These are phyloP conservation scores for Sogatella furcifera DNA, from an alignment of 1,140 invertebrate genomes.

Conservation along the genomic window DNA sequence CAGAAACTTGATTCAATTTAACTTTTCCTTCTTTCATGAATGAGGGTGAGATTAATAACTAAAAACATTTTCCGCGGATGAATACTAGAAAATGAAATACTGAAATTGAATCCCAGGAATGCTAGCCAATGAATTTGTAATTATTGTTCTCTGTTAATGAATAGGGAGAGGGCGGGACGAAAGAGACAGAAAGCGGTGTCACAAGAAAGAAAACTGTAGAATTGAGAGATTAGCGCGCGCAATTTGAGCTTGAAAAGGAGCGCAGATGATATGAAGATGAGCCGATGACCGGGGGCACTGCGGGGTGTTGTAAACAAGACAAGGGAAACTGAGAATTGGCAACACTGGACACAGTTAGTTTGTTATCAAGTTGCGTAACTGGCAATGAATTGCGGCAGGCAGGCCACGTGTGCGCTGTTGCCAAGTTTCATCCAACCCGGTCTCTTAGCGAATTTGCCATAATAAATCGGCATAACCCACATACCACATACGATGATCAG, in stretches of 20 bases:
- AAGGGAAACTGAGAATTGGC: background rate
- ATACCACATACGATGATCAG: too few relatives aligned
- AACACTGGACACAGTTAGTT: conserved; percentile 14
- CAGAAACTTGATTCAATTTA: too few relatives aligned
- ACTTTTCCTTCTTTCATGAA: too few relatives aligned
- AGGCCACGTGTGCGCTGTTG: conserved; percentile 10
- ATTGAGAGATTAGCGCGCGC: background rate
- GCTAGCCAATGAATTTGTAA: too few relatives aligned
- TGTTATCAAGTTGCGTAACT: conserved; percentile 14
- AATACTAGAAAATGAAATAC: too few relatives aligned
- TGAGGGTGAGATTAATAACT: too few relatives aligned
- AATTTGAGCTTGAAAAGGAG: background rate
- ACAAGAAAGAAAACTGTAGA: background rate
- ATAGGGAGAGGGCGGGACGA: background rate
- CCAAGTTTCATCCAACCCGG: conserved; percentile 25
- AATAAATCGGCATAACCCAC: background rate
- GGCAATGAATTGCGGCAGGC: conserved; percentile 20
- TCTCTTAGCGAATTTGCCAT: conserved; percentile 6
- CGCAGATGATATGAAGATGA: background rate
- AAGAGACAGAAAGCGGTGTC: background rate
- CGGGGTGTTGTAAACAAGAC: background rate
- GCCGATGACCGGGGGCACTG: background rate
- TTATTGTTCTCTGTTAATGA: background rate
- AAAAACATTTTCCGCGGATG: too few relatives aligned
- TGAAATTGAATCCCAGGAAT: too few relatives aligned